Percentiles rank a stretch among this genome's conserved stretches.
Evolutionary conservation across 2,888 invertebrate genomes (phyloP).

Genomic region (Synergus itoensis): DNA sequence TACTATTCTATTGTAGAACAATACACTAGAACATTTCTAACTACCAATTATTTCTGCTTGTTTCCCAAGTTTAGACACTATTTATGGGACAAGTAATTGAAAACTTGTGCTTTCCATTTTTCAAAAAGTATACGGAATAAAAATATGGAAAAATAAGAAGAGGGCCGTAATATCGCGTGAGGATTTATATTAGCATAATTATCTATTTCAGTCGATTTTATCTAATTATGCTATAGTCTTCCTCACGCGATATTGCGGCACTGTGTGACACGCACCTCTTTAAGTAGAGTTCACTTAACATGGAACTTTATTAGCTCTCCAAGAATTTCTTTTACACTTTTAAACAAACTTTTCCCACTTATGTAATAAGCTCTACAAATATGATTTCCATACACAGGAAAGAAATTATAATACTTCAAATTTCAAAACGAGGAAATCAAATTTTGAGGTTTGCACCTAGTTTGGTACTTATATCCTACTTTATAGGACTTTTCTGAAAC

Average conservation of each 20-base stretch:
- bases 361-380: no score
- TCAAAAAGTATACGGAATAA: no score
- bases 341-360: no score
- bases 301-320: background rate
- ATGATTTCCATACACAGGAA: no score
- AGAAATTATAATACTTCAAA: no score
- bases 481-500: no score
- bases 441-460: no score
- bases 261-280: background rate
- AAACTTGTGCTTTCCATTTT: no score
- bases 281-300: background rate
- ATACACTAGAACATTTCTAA: background rate
- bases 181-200: background rate
- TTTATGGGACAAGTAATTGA: background rate
- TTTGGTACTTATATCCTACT: no score
- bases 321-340: no score
- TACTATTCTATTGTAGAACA: constrained; percentile 7
- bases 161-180: background rate
- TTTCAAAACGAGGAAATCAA: no score
- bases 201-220: background rate
- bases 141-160: no score
- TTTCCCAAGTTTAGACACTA: background rate
- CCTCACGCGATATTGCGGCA: background rate
- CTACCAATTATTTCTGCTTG: background rate
- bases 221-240: background rate